Conservation (phyloP, 2,113 vertebrate species). For the Pygoscelis antarcticus region DNA sequence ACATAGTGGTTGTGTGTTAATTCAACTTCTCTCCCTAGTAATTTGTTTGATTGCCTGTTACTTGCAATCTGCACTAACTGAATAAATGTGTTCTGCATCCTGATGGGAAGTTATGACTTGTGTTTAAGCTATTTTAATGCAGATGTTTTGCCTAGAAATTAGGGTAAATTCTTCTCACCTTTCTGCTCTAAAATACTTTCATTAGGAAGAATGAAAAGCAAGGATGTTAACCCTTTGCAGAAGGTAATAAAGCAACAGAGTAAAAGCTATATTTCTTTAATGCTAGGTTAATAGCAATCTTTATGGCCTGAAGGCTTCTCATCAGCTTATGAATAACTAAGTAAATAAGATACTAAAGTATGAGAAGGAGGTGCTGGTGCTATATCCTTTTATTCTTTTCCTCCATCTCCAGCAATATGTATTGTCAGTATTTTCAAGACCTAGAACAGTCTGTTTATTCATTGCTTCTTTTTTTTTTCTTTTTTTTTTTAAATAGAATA, state of each 20-base stretch:
- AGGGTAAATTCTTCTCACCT: not conserved
- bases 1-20: conserved; percentile 29
- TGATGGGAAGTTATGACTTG: not conserved
- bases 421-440: not conserved
- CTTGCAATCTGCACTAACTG: conserved; percentile 6
- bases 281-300: not conserved
- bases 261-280: not conserved
- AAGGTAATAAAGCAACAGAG: not conserved
- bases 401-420: not conserved
- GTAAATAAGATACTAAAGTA: not conserved
- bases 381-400: not conserved
- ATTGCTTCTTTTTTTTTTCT: not conserved
- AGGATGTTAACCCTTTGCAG: not conserved
- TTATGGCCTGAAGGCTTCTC: not conserved
- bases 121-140: not conserved
- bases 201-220: not conserved
- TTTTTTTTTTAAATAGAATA: not conserved
- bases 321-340: not conserved
- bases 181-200: not conserved
- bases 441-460: not conserved
- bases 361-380: not conserved
- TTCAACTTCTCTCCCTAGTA: conserved; percentile 14
- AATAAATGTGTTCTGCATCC: conserved; percentile 16
- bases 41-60: conserved; percentile 44
- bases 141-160: not conserved